Evolutionary conservation across 2,113 vertebrate species (phyloP), one percentile per base, ranked within the genome.

Genomic region (Desmodus rotundus): DNA sequence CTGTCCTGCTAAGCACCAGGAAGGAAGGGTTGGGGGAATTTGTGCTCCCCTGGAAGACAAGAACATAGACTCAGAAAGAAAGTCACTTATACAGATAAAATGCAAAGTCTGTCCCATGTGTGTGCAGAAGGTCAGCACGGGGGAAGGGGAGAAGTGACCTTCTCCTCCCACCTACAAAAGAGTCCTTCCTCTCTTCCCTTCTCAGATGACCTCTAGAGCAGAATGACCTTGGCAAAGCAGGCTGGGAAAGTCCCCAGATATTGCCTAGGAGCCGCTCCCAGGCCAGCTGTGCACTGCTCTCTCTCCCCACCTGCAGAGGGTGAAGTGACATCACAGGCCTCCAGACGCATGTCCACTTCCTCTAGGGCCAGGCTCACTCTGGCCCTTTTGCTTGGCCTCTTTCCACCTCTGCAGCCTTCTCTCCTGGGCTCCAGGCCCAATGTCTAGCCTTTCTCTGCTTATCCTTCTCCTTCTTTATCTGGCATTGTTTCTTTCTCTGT

Each of bases 401-500:
- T 19, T 77, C 90, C 67, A 41, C 54, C 36, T 50, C n/a, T 1
- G 33, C 65, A n/a, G 78, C 16, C 67, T 73, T 56, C 61, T 68
- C 38, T 91, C 82, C 93, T 65, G 83, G 95, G 96, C 96, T 74
- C 86, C 43, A 50, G 83, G 89, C 96, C 93, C 96, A 52, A 0
- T 12, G 93, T 88, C 93, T 87, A 68, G 87, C 33, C 70, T 20
- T 70, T 38, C 33, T 45, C 31, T n/a, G 31, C 56, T 68, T 91
- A 90, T 77, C 56, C 8, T 56, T 93, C 90, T 85, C 45, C 3
- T 15, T 15, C 81, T 76, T 85, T 95, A 86, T 97, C 91, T 45
- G 86, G 9, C 78, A 7, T 22, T 95, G 96, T 94, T 95, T 93
- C 89, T 94, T 83, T 97, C 96, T 91, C 93, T 31, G 94, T 72